Base-by-base conservation (phyloP, 2,113 vertebrate genomes). In the Asarcornis scutulata region DNA sequence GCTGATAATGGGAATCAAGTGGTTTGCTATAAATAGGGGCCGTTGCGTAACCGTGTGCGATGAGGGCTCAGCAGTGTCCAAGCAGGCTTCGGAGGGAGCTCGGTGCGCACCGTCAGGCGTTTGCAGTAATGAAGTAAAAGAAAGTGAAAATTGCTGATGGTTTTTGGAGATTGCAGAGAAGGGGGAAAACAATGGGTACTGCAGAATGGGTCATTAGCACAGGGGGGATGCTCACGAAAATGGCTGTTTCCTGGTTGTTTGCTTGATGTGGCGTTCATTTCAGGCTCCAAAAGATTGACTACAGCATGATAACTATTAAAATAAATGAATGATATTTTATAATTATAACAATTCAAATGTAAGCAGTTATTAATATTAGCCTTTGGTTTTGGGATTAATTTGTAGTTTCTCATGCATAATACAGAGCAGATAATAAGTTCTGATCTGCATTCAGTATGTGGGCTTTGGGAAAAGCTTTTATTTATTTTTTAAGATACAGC, bases 1-100 rank as follows among this genome's bases (percentile, higher is more conserved):
- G n/a, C 36, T 21, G 87, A 89, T 95, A 93, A 82, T 18, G 72
- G 40, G 86, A 84, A 88, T 91, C 95, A 87, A 89, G 88, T 86
- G 66, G 66, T 36, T 89, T 52, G 63, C 96, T 96, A 96, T 95
- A 97, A 97, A 96, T 97, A 97, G 96, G 68, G 46, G 20, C 62
- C 0, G 2, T 96, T 96, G 92, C 0, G 0, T 96, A 94, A 97
- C 40, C 1, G 5, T 0, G 0, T 92, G n/a, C 68, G 84, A 18
- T 92, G 91, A 64, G 71, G 63, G 58, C 62, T 95, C 55, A 82
- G 95, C 84, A 14, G 60, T 3, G 0, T 89, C 58, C 1, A 20
- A 94, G 38, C 25, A 25, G 1, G 0, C 34, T 90, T 7, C 2
- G 32, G 71, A 76, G 76, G 86, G 76, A 78, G 87, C 71, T 85